Evolutionary conservation across 1,140 invertebrate genomes (phyloP), one percentile per base, ranked within the genome.

Genomic region (Penaeus vannamei): DNA sequence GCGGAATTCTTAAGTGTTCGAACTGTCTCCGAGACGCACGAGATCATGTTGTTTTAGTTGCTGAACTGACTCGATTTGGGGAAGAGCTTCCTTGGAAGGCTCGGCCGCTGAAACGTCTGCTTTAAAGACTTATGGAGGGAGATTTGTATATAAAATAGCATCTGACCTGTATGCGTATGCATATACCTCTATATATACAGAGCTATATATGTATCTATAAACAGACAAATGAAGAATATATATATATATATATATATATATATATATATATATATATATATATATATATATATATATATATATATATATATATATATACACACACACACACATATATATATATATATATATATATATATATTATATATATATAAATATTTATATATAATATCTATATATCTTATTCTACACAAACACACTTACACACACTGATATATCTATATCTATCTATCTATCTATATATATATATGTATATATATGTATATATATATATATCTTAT

Each of bases 261-360:
- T 80, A 46, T 80, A 10, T 80, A 46, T 80, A 46, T 80, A 46
- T 46, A 80, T 80, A 80, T 80, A 80, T 80, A 76, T 29, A 76
- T 29, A 29, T 76, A 76, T 76, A 76, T 76, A 76, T 76, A 76
- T 76, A 29, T 76, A 76, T 23, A 32, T 72, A 72, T 72, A 72
- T 72, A 72, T 72, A 76, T 76, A 29, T 76, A 76, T 76, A 76
- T 29, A 76, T 76, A 76, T 76, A 76, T 76, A 29, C 20, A 76
- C 5, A 23, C 10, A 76, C 32, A 76, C 5, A 32, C 32, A 76
- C 32, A 76, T 23, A 76, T 76, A 76, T 76, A 76, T 32, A 76
- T 32, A 76, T 76, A 76, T 76, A 26, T 76, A 76, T 76, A 76
- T 76, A 32, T 42, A 42, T 42, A 42, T 42, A 42, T 42, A 42